Base-by-base conservation (phyloP, 1,140 invertebrate genomes). In the Lucilia cuprina region DNA sequence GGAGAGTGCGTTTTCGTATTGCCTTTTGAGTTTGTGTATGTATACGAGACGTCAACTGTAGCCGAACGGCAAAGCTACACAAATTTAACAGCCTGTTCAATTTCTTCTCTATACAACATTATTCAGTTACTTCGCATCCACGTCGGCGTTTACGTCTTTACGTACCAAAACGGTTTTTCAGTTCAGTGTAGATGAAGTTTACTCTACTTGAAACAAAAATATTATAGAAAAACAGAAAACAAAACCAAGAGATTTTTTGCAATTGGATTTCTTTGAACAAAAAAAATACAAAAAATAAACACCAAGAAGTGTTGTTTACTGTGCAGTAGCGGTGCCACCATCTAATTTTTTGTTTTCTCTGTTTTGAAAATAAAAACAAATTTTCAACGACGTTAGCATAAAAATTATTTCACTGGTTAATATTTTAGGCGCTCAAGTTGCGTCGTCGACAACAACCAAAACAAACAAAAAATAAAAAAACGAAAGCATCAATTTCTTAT, bases 141-240 rank as follows among this genome's bases (percentile, higher is more conserved):
- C 77, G 77, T 80, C 77, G 77, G 77, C 77, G 77, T 80, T 80
- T 80, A 80, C 77, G 77, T 80, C 35, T 80, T 80, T 21, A 70
- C 41, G 41, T 49, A 21, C n/a, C 19, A 10, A 60, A 70, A 21
- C 65, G 65, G 65, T 70, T 70, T 70, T 70, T 70, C 65, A 70
- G 65, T 70, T 70, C 65, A 70, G 65, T 70, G n/a, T 12, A 70
- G 65, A 70, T 60, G 65, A 70, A 70, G 65, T 70, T 25, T 21
- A 70, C 65, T 30, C 25, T 70, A 70, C 65, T 70, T 70, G 65
- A 77, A 77, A 47, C 9, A 78, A 78, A 47, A 78, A 78, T 41
- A 78, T 34, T 14, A 75, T 75, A 25, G 8, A 77, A 41, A 41
- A 41, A 41, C 5, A 41, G 10, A n/a, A 77, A 80, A 21, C 77